Evolutionary conservation across 2,113 vertebrate species (phyloP).

Genomic region (human (Homo sapiens)): DNA sequence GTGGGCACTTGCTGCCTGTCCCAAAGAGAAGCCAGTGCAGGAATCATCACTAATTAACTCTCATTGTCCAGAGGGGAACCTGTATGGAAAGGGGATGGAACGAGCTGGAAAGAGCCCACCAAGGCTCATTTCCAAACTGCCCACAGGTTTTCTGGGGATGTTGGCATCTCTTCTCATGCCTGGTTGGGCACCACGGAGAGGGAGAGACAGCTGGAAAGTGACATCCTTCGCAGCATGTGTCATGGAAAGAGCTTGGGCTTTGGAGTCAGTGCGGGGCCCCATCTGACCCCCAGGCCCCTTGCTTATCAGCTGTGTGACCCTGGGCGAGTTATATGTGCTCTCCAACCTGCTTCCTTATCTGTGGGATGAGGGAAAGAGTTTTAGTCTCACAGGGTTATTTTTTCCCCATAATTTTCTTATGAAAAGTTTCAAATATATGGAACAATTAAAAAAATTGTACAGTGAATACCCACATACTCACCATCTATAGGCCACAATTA

Average conservation of each 20-base stretch:
- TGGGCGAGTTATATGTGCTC: neutral
- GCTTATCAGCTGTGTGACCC: neutral
- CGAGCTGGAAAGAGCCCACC: neutral
- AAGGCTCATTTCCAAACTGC: neutral
- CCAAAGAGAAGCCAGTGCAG: neutral
- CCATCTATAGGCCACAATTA: neutral
- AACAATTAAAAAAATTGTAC: neutral
- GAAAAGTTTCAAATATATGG: neutral
- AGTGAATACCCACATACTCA: neutral
- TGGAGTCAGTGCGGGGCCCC: neutral
- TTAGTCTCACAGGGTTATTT: neutral
- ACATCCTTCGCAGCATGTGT: neutral
- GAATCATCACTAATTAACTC: neutral
- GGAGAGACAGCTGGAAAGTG: neutral
- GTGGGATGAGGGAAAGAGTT: neutral
- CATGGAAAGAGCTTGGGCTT: neutral
- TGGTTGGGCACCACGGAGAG: neutral
- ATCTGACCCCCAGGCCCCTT: neutral
- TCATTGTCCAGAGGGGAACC: neutral
- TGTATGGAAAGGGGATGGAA: neutral
- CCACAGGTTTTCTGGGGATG: neutral
- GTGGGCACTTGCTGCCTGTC: neutral
- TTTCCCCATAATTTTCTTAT: neutral
- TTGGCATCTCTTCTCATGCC: neutral
- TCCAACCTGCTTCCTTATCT: neutral